Base-by-base conservation (phyloP, 2,888 invertebrate genomes). In the Philaethria dido region DNA sequence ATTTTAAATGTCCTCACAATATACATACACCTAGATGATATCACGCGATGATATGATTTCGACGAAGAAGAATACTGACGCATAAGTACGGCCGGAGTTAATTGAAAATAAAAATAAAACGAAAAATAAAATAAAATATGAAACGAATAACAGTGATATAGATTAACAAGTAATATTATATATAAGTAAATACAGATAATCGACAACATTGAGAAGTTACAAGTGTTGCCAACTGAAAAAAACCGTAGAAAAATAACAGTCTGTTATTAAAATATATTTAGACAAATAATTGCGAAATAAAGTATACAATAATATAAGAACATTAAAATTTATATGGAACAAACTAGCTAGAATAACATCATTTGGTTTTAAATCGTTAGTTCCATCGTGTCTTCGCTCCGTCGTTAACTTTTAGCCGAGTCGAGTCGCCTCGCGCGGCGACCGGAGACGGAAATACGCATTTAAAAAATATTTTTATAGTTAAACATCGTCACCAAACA, bases 41-140 rank as follows among this genome's bases (percentile, higher is more conserved):
- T 73, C 73, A 71, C 70, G 64, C 81, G 80, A 78, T 85, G 89
- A 89, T 89, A 89, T 89, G 88, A 78, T 80, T 83, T 79, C 68
- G 67, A 72, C 62, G 72, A 75, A 70, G 74, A 66, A 76, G 74
- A 79, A 80, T 77, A 82, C 77, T 77, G 79, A 79, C 75, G 75
- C 75, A 80, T 84, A 86, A 86, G 86, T 84, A 86, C 83, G 75
- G 74, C 80, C 82, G 70, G 59, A 69, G 69, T 59, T 62, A 66
- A 55, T 54, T 52, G 36, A 78, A 66, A 78, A 77, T 71, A 74
- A 55, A 78, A 69, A 60, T 72, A 70, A 66, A 66, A 74, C 71
- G 70, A 63, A 74, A 75, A 70, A 73, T 68, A 73, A 65, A 62
- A 69, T 68, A 71, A 70, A 69, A 70, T 75, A 72, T 69, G 64